phyloP scores from a whole-genome alignment of 2,888 invertebrate species.

The Slavum lentiscoides region DNA sequence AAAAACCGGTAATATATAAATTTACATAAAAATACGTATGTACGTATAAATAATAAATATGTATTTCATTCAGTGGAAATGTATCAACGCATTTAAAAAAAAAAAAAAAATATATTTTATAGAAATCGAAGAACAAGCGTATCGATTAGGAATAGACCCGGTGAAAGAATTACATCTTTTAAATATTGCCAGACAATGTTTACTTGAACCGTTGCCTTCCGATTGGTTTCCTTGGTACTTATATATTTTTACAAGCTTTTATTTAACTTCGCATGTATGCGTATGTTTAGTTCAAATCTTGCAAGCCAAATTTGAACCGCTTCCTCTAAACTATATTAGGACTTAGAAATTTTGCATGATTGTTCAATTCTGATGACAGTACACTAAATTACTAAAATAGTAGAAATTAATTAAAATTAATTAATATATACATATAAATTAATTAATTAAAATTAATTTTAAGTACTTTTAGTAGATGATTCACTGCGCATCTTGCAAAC shows the following conservation, averaged over 20 bases:
- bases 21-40: neutral
- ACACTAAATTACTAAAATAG: no score
- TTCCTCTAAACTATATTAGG: no score
- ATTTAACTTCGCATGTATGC: no score
- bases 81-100: neutral
- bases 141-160: constrained; percentile 47
- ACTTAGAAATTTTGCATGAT: no score
- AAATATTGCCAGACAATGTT: constrained; percentile 44
- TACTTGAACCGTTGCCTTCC: constrained; percentile 51
- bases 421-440: no score
- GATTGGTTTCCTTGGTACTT: constrained; percentile 54
- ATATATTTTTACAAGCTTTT: neutral
- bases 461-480: no score
- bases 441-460: no score
- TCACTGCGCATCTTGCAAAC: no score
- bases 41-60: neutral
- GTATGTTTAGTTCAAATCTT: no score
- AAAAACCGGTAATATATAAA: constrained; percentile 22
- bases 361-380: no score
- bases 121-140: constrained; percentile 53
- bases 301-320: no score
- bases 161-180: constrained; percentile 46
- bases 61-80: neutral
- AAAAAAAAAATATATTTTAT: neutral
- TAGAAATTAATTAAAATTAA: no score